phyloP scores from a whole-genome alignment of 2,797 vertebrate species.

The Melopsittacus undulatus region DNA sequence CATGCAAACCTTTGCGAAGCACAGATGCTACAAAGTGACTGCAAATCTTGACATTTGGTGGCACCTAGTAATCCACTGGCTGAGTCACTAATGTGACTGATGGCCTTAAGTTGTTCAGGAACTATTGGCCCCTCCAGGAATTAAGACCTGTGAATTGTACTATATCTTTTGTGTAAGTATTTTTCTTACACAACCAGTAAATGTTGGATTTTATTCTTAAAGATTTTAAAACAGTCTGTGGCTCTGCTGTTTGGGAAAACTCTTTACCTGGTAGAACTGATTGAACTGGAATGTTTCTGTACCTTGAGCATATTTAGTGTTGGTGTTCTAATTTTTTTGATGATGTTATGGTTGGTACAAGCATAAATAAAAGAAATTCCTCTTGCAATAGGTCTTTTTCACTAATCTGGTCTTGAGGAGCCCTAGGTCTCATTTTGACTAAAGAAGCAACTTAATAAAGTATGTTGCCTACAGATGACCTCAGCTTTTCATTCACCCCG shows the following conservation, averaged over 20 bases:
- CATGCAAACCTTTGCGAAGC: slow-evolving; percentile 42
- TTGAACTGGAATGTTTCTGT: background rate
- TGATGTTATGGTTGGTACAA: background rate
- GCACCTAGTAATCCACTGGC: slow-evolving; percentile 6
- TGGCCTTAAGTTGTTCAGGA: slow-evolving; percentile 8
- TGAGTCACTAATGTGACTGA: slow-evolving; percentile 6
- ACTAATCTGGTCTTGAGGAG: background rate
- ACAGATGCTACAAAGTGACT: slow-evolving; percentile 29
- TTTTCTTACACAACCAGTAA: background rate
- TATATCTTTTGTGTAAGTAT: background rate
- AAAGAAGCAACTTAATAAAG: background rate
- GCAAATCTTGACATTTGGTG: slow-evolving; percentile 51
- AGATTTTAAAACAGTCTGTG: background rate
- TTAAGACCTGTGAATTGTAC: background rate
- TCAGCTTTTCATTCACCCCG: background rate
- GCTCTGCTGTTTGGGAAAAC: background rate
- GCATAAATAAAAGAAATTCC: background rate
- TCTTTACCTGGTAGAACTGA: background rate
- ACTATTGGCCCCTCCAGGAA: background rate
- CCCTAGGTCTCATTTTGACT: background rate
- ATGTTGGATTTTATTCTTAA: background rate
- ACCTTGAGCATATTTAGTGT: background rate
- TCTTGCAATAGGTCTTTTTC: background rate
- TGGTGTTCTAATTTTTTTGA: background rate
- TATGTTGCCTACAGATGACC: background rate